phyloP scores from a whole-genome alignment of 2,888 invertebrate genomes.

The Omphaloscelis lunosa region DNA sequence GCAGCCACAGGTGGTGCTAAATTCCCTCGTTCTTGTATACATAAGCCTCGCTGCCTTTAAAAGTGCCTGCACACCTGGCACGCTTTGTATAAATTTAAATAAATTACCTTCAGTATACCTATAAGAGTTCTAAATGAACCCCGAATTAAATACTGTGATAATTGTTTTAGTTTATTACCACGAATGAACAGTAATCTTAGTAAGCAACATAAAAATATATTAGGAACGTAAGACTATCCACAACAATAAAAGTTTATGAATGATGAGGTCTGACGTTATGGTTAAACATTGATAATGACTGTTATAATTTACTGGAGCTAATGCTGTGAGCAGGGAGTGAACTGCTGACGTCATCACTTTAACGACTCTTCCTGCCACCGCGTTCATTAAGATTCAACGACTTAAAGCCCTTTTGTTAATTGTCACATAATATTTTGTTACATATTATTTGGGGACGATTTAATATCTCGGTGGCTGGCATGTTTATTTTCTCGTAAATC shows the following conservation, averaged over 20 bases:
- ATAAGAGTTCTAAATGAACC: constrained; percentile 38
- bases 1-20: constrained; percentile 56
- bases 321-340: constrained; percentile 61
- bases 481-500: constrained; percentile 49
- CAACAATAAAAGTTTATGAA: constrained; percentile 65
- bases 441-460: constrained; percentile 64
- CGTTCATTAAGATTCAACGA: constrained; percentile 85
- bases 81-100: constrained; percentile 58
- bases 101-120: constrained; percentile 45
- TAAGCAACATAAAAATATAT: constrained; percentile 62
- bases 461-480: constrained; percentile 30
- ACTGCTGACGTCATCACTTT: constrained; percentile 77
- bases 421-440: constrained; percentile 75
- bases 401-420: constrained; percentile 77
- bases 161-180: constrained; percentile 49
- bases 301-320: constrained; percentile 71
- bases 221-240: constrained; percentile 39
- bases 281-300: constrained; percentile 71
- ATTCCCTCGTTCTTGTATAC: constrained; percentile 43
- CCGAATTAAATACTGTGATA: constrained; percentile 41
- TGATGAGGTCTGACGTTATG: constrained; percentile 56
- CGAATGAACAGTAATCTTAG: constrained; percentile 46
- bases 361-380: constrained; percentile 75
- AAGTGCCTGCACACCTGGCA: constrained; percentile 60
- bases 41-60: constrained; percentile 41